phyloP scores from a whole-genome alignment of 2,113 vertebrate genomes.

The Amphiprion ocellaris region DNA sequence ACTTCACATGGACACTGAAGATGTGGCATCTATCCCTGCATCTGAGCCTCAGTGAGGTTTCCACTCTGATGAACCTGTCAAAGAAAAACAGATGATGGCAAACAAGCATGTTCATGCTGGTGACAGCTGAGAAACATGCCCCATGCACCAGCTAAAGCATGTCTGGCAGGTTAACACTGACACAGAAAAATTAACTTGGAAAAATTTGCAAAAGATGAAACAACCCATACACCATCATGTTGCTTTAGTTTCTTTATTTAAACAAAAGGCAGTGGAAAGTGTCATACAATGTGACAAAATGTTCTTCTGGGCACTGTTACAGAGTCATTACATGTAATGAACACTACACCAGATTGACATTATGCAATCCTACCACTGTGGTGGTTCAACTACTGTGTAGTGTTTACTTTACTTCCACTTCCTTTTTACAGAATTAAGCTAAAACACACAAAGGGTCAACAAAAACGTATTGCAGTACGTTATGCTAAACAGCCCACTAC shows the following conservation, averaged over 20 bases:
- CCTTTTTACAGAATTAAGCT: not conserved
- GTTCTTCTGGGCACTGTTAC: not conserved
- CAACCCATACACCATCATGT: constrained; percentile 29
- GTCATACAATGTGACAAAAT: constrained; percentile 15
- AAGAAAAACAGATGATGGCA: constrained; percentile 47
- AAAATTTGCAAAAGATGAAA: constrained; percentile 2
- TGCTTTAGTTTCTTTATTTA: constrained; percentile 71
- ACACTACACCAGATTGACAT: not conserved
- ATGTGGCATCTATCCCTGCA: constrained; percentile 11
- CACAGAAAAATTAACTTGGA: not conserved
- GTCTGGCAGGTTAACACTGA: too few relatives aligned
- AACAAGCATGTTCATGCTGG: constrained; percentile 33
- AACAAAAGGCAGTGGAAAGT: constrained; percentile 11
- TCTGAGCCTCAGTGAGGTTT: constrained; percentile 6
- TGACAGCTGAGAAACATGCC: not conserved
- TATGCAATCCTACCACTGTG: constrained; percentile 17
- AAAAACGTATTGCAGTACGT: not conserved
- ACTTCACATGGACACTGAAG: constrained; percentile 32
- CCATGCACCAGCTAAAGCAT: not conserved
- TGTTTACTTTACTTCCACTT: constrained; percentile 12
- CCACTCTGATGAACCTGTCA: constrained; percentile 35
- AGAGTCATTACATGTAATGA: constrained; percentile 10
- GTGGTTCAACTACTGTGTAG: not conserved
- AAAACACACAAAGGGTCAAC: not conserved
- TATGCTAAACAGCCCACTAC: not conserved